A percentile compares a stretch with the other conserved stretches of the same genome.
These are phyloP conservation scores for Syrphus vitripennis DNA, from an alignment of 2,888 invertebrate genomes.

Conservation along the genomic window DNA sequence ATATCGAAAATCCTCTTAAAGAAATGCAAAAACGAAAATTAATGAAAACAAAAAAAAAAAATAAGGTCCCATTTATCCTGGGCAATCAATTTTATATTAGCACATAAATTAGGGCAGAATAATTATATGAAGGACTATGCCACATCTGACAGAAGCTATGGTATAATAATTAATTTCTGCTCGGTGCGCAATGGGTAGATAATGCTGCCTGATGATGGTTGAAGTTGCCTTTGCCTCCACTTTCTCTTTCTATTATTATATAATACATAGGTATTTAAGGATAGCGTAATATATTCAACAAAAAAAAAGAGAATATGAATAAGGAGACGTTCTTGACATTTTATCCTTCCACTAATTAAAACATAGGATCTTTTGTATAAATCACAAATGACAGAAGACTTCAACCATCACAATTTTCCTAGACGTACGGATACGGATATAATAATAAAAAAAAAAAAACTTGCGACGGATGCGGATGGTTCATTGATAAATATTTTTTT, in stretches of 20 bases:
- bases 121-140: slow-evolving; percentile 32
- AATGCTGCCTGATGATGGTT: background rate
- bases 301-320: background rate
- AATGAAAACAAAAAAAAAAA: background rate
- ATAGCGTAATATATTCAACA: background rate
- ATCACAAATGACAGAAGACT: slow-evolving; percentile 17
- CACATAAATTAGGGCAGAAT: slow-evolving; percentile 37
- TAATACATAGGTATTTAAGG: background rate
- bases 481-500: background rate
- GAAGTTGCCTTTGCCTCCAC: background rate
- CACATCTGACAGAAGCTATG: slow-evolving; percentile 20
- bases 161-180: slow-evolving; percentile 45
- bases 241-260: background rate
- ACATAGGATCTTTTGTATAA: slow-evolving; percentile 32
- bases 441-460: background rate
- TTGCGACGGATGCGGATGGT: background rate
- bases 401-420: slow-evolving; percentile 1
- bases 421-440: background rate
- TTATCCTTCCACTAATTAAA: slow-evolving; percentile 57
- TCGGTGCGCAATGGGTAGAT: background rate
- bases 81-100: slow-evolving; percentile 13
- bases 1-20: background rate
- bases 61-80: background rate
- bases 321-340: slow-evolving; percentile 47
- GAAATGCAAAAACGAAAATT: background rate